Percentiles rank a stretch among this genome's conserved stretches.
Conservation (phyloP, 2,797 vertebrate species). For the Typhlichthys subterraneus region DNA sequence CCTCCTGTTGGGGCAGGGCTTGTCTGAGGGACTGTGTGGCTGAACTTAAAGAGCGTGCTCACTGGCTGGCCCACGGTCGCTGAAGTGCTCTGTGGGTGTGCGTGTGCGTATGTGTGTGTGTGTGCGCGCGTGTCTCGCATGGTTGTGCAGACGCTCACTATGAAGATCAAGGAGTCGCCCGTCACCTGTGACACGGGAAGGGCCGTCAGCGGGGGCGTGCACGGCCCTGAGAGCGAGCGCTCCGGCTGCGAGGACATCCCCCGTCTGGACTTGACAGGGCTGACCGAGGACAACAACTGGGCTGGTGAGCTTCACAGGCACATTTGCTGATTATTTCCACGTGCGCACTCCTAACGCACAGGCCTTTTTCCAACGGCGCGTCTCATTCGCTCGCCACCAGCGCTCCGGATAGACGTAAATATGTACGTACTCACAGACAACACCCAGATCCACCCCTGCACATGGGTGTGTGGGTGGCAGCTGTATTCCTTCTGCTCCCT, state of each 20-base stretch:
- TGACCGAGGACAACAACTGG: constrained; percentile 88
- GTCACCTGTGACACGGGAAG: constrained; percentile 77
- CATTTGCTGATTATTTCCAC: background rate
- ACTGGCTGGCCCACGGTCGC: constrained; percentile 48
- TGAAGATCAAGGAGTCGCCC: constrained; percentile 96
- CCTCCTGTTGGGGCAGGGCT: constrained; percentile 56
- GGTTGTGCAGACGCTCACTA: constrained; percentile 82
- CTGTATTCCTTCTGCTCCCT: constrained; percentile 63
- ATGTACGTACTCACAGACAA: background rate
- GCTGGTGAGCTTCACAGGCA: constrained; percentile 86
- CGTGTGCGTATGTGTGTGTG: background rate
- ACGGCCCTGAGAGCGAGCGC: constrained; percentile 75
- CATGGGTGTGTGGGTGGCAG: constrained; percentile 68
- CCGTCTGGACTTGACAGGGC: constrained; percentile 84
- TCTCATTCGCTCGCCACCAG: background rate
- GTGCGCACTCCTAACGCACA: background rate
- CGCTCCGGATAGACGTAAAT: background rate
- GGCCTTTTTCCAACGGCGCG: too few relatives aligned
- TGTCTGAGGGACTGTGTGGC: constrained; percentile 56
- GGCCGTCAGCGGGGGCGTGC: constrained; percentile 59
- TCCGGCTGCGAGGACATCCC: constrained; percentile 84
- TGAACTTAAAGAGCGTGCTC: constrained; percentile 73
- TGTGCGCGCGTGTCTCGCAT: constrained; percentile 56
- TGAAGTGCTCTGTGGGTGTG: constrained; percentile 43
- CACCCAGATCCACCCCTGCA: constrained; percentile 36